These are phyloP conservation scores for Anableps anableps DNA, from an alignment of 2,797 vertebrate genomes.

Conservation along the genomic window DNA sequence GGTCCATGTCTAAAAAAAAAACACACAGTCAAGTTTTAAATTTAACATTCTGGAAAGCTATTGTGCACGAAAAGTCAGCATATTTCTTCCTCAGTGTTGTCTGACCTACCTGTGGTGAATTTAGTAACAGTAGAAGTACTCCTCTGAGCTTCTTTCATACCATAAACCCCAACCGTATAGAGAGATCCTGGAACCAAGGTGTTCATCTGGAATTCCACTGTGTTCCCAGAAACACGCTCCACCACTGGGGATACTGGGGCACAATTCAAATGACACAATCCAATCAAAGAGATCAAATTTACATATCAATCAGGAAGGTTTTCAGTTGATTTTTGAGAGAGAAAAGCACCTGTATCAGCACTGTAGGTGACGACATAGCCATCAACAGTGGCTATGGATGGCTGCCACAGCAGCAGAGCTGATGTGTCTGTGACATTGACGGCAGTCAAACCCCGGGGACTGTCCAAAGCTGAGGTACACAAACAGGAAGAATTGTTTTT, in stretches of 20 bases:
- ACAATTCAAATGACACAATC: background rate
- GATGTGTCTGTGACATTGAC: slow-evolving; percentile 89
- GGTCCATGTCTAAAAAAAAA: slow-evolving; percentile 84
- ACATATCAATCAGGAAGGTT: background rate
- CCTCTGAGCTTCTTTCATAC: slow-evolving; percentile 81
- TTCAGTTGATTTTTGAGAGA: background rate
- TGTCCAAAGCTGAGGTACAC: slow-evolving; percentile 85
- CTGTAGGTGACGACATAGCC: slow-evolving; percentile 89
- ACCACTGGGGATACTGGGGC: slow-evolving; percentile 82
- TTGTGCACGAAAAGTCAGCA: background rate
- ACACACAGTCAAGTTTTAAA: slow-evolving; percentile 15
- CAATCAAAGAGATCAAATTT: background rate
- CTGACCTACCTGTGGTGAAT: slow-evolving; percentile 88
- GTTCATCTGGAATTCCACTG: slow-evolving; percentile 86
- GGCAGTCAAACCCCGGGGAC: slow-evolving; percentile 83
- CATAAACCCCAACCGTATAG: slow-evolving; percentile 85
- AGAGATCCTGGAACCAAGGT: slow-evolving; percentile 85
- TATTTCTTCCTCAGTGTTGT: background rate
- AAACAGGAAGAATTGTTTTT: slow-evolving; percentile 12
- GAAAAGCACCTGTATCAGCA: slow-evolving; percentile 81
- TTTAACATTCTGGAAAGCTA: background rate
- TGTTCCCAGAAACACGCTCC: slow-evolving; percentile 89
- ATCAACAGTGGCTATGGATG: slow-evolving; percentile 88
- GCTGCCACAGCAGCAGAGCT: slow-evolving; percentile 91
- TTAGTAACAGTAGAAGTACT: slow-evolving; percentile 80